These are phyloP conservation scores for Clinocottus analis DNA, from an alignment of 2,113 vertebrate genomes.

Conservation along the genomic window DNA sequence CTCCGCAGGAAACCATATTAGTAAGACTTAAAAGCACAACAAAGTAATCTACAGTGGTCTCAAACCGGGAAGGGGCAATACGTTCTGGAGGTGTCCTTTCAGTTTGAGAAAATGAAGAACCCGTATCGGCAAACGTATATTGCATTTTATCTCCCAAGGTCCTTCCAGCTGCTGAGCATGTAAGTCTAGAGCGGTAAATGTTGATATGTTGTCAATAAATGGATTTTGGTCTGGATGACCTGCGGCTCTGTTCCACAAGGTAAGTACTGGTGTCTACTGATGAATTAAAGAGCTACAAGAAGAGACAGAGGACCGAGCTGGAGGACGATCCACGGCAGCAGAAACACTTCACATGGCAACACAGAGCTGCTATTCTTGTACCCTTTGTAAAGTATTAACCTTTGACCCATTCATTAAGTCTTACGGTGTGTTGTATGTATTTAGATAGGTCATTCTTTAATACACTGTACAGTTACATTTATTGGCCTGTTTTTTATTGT, in stretches of 20 bases:
- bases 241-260: constrained; percentile 20
- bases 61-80: not conserved
- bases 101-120: constrained; percentile 17
- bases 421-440: not conserved
- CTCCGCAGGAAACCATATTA: not conserved
- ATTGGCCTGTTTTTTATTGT: not conserved
- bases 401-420: too few relatives aligned
- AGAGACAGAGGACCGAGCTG: not conserved
- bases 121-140: not conserved
- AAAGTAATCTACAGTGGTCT: not conserved
- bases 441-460: not conserved
- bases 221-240: constrained; percentile 25
- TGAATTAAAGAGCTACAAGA: not conserved
- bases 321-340: not conserved
- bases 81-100: not conserved
- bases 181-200: constrained; percentile 30
- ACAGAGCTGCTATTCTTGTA: not conserved
- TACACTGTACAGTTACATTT: not conserved
- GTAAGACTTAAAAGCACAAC: not conserved
- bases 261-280: constrained; percentile 17
- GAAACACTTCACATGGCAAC: not conserved
- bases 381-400: too few relatives aligned
- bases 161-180: constrained; percentile 37
- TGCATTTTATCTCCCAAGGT: constrained; percentile 10
- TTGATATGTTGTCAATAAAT: constrained; percentile 47